Evolutionary conservation across 2,888 invertebrate genomes (phyloP), one percentile per base, ranked within the genome.

Genomic region (Phaedon cochleariae): DNA sequence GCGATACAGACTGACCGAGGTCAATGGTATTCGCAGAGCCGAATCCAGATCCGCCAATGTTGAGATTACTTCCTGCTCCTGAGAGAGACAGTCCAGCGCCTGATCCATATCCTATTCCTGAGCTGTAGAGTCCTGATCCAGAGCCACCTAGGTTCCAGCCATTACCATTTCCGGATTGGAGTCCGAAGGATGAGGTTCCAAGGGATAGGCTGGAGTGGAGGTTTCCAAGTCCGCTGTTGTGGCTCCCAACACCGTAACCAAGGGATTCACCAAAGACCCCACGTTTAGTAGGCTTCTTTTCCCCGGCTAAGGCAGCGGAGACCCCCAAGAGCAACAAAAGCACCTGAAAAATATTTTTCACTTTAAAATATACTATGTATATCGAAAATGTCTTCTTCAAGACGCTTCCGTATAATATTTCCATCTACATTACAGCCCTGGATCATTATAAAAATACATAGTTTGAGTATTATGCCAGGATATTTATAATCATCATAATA

Each of bases 241-340:
- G 61, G 65, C 74, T 73, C 69, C 78, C 77, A 66, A 66, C 76
- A 70, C 79, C 78, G 46, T 77, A 76, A 70, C 74, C 79, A 59
- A 80, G 72, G 65, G 80, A 79, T 77, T 81, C 81, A 57, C 83
- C 85, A 72, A 81, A 82, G 75, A 85, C 80, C 74, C 85, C 85
- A 75, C 85, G 83, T 80, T 84, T 84, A 10, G 80, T 76, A 78
- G 78, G 80, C 74, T 83, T 83, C 77, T 84, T 84, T 72, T 80
- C 79, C 71, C 77, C 80, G 54, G 80, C 81, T 48, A 78, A 74
- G 68, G 83, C 82, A 74, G 83, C 82, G 67, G 84, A 83, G 73
- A 82, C 77, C 66, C 81, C 78, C 70, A 86, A 73, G 60, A 86
- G 75, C 76, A 85, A 73, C 69, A 85, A 68, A 72, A 85, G 81